Percentiles rank a stretch among this genome's conserved stretches.
phyloP scores from a whole-genome alignment of 2,113 vertebrate species.

The Catharus bicknelli region DNA sequence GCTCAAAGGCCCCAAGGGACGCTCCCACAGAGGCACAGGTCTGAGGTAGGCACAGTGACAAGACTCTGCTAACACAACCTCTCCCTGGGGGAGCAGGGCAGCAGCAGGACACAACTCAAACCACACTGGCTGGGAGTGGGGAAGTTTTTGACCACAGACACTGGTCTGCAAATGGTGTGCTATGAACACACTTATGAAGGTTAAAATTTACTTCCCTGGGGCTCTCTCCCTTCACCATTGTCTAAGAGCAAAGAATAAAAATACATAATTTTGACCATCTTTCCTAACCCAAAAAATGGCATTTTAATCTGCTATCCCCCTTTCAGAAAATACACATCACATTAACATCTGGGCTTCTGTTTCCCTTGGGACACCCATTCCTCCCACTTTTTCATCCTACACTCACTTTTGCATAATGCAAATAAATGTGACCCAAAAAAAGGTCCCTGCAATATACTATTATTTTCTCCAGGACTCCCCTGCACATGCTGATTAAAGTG shows the following conservation, averaged over 20 bases:
- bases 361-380: background rate
- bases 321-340: background rate
- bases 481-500: background rate
- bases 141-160: background rate
- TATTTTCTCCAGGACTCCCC: background rate
- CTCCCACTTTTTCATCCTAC: background rate
- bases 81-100: rapidly evolving
- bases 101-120: background rate
- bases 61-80: background rate
- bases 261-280: background rate
- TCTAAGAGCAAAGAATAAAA: background rate
- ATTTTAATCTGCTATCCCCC: background rate
- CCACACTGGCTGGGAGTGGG: rapidly evolving
- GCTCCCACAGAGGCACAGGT: too few species aligned
- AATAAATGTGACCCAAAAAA: background rate
- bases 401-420: background rate
- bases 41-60: rapidly evolving
- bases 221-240: rapidly evolving
- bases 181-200: background rate
- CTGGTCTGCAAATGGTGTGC: rapidly evolving
- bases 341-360: background rate
- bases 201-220: background rate
- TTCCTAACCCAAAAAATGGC: background rate
- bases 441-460: background rate
- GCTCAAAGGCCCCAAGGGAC: rapidly evolving